phyloP scores from a whole-genome alignment of 2,888 invertebrate species.

The Gibbula magus region DNA sequence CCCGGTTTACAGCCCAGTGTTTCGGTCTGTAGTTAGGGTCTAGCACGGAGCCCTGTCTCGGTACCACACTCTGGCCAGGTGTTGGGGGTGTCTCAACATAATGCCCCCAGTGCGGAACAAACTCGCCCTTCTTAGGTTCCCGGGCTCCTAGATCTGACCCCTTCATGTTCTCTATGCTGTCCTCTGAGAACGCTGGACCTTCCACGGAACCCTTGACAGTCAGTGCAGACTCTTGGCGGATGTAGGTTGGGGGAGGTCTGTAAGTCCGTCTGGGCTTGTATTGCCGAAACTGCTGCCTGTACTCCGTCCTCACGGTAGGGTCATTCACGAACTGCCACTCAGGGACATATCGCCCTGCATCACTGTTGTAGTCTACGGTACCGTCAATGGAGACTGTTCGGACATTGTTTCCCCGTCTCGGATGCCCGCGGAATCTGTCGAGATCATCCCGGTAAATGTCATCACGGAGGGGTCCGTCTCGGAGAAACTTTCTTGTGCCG shows the following conservation, averaged over 20 bases:
- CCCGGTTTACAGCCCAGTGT: neutral
- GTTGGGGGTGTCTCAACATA: slow-evolving; percentile 1
- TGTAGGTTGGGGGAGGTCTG: neutral
- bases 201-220: neutral
- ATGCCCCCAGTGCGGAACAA: slow-evolving; percentile 3
- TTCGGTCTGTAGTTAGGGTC: neutral
- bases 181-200: neutral
- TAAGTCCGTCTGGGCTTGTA: neutral
- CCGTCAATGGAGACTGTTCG: neutral
- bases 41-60: neutral
- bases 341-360: neutral
- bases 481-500: neutral
- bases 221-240: neutral
- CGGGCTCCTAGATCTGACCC: neutral
- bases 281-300: neutral
- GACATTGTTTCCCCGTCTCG: neutral
- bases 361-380: too few species aligned
- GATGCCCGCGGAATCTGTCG: neutral
- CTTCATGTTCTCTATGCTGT: neutral
- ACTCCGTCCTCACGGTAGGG: neutral
- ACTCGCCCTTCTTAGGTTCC: neutral
- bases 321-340: neutral
- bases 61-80: neutral
- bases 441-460: too few species aligned
- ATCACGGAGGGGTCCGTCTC: neutral